A percentile compares a stretch with the other conserved stretches of the same genome.
Evolutionary conservation across 2,113 vertebrate species (phyloP).

Genomic region (Forbesichthys papilliferus): DNA sequence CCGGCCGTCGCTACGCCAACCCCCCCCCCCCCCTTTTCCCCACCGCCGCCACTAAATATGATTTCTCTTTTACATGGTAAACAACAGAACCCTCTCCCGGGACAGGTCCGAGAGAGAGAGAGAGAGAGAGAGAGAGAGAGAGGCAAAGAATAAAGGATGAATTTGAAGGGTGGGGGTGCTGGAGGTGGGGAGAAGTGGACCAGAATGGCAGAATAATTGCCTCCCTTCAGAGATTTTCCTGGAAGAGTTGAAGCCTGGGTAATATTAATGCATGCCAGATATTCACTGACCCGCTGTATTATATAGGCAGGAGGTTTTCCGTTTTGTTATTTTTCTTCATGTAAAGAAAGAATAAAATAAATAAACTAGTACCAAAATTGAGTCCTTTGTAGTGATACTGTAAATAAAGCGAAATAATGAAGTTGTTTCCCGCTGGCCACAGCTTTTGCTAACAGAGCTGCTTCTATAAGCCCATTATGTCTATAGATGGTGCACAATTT

Average conservation of each 20-base stretch:
- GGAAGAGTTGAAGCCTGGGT: too few species aligned
- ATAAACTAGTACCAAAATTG: too few species aligned
- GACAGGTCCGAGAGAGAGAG: slow-evolving; percentile 31
- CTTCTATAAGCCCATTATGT: not conserved
- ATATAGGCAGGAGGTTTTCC: too few species aligned
- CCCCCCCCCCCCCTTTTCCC: not conserved
- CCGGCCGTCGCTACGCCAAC: slow-evolving; percentile 63
- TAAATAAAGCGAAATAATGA: not conserved
- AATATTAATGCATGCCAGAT: too few species aligned
- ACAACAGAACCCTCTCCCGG: slow-evolving; percentile 83
- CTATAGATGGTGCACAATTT: too few species aligned
- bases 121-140: slow-evolving; percentile 3
- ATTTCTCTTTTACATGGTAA: slow-evolving; percentile 92
- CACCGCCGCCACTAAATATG: slow-evolving; percentile 81
- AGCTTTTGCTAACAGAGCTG: not conserved
- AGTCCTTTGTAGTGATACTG: slow-evolving; percentile 3
- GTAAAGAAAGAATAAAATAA: too few species aligned
- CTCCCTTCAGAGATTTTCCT: too few species aligned
- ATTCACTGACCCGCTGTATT: too few species aligned
- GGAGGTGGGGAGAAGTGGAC: too few species aligned
- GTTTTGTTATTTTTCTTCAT: too few species aligned
- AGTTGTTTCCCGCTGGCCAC: slow-evolving; percentile 9
- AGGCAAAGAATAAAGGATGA: not conserved
- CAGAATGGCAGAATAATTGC: too few species aligned
- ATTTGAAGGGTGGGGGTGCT: too few species aligned